Conservation (phyloP, 2,797 vertebrate genomes). For the Poeciliopsis turneri region DNA sequence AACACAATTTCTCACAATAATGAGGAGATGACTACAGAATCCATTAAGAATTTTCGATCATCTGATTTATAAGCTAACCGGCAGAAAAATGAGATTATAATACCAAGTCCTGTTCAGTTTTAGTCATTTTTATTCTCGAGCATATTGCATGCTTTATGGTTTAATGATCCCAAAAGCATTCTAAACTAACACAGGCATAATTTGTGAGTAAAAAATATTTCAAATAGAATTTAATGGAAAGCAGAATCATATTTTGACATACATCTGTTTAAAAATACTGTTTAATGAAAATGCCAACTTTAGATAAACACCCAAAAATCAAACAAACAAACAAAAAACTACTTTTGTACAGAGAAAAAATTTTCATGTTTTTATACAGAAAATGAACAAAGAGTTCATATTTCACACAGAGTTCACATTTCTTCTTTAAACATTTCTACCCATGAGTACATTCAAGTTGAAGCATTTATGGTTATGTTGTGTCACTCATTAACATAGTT, state of each 20-base stretch:
- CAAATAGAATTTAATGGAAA: neutral
- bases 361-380: neutral
- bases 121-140: conserved; percentile 23
- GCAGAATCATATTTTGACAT: neutral
- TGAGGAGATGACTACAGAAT: conserved; percentile 21
- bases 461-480: neutral
- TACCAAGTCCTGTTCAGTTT: neutral
- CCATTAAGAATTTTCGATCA: conserved; percentile 44
- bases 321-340: no score
- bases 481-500: neutral
- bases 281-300: neutral
- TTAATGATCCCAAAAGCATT: conserved; percentile 48
- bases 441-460: neutral
- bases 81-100: conserved; percentile 21
- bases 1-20: conserved; percentile 30
- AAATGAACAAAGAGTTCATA: neutral
- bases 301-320: neutral
- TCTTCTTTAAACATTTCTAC: neutral
- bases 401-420: neutral
- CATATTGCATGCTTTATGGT: neutral
- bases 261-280: neutral
- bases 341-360: neutral
- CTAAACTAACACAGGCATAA: conserved; percentile 14
- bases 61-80: conserved; percentile 29
- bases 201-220: neutral